phyloP scores from a whole-genome alignment of 2,888 invertebrate species.

The Yponomeuta plumbellus region DNA sequence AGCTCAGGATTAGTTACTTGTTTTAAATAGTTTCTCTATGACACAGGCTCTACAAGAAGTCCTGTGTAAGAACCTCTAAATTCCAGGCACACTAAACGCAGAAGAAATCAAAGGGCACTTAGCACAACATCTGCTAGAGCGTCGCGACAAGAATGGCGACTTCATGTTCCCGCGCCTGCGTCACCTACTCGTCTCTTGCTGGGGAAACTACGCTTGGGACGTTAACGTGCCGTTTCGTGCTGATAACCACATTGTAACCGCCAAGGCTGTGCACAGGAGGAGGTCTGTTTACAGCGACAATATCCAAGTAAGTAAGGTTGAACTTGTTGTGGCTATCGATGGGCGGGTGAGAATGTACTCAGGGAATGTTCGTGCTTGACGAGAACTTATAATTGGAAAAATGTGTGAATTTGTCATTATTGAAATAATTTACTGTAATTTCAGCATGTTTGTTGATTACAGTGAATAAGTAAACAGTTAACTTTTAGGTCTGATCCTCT shows the following conservation, averaged over 20 bases:
- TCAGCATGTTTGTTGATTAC: too few relatives aligned
- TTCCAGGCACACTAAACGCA: constrained; percentile 63
- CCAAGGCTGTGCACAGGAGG: constrained; percentile 80
- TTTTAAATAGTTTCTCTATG: too few relatives aligned
- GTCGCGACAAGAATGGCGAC: constrained; percentile 75
- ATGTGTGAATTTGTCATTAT: too few relatives aligned
- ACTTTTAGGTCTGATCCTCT: too few relatives aligned
- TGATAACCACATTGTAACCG: constrained; percentile 82
- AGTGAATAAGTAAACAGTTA: too few relatives aligned
- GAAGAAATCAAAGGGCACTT: constrained; percentile 71
- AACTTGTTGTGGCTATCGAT: neutral
- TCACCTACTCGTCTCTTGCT: constrained; percentile 81
- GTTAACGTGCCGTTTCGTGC: constrained; percentile 74
- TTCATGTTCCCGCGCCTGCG: constrained; percentile 81
- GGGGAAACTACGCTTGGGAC: constrained; percentile 88
- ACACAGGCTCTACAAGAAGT: too few relatives aligned
- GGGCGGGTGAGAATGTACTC: too few relatives aligned
- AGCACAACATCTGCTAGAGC: constrained; percentile 66
- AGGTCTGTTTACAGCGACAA: constrained; percentile 82
- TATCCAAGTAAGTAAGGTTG: constrained; percentile 77
- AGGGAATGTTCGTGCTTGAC: too few relatives aligned
- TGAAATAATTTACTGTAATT: too few relatives aligned
- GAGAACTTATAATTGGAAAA: too few relatives aligned
- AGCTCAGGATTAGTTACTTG: too few relatives aligned
- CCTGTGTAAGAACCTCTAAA: too few relatives aligned